Evolutionary conservation across 2,888 invertebrate genomes (phyloP).

Genomic region (Hirtodrosophila cameraria): DNA sequence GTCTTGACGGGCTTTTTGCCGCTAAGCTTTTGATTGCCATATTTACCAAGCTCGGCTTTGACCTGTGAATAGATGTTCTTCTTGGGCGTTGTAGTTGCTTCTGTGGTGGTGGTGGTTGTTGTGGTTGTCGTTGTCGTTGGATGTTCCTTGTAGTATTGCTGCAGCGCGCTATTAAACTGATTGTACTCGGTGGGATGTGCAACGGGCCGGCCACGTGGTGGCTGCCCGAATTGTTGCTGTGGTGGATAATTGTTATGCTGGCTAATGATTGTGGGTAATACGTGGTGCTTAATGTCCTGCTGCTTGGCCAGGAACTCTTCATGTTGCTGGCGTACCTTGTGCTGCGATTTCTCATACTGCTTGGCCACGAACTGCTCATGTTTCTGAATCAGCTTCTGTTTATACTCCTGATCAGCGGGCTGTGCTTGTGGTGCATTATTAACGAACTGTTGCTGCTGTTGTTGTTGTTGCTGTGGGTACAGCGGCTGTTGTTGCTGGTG

Average conservation of each 20-base stretch:
- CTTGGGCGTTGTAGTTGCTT: conserved; percentile 85
- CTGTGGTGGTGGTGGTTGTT: conserved; percentile 86
- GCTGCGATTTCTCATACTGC: conserved; percentile 91
- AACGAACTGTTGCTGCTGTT: conserved; percentile 58
- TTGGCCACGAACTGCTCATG: conserved; percentile 91
- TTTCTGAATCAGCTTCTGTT: conserved; percentile 89
- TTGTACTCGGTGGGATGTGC: conserved; percentile 87
- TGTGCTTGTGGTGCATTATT: conserved; percentile 59
- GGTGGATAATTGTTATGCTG: conserved; percentile 80
- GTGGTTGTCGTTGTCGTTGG: conserved; percentile 89
- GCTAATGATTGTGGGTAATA: conserved; percentile 82
- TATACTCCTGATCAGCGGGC: conserved; percentile 87
- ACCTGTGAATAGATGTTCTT: conserved; percentile 87
- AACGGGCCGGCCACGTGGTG: conserved; percentile 83
- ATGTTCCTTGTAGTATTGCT: conserved; percentile 88
- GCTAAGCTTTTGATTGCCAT: conserved; percentile 64
- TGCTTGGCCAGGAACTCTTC: conserved; percentile 89
- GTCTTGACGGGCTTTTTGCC: conserved; percentile 85
- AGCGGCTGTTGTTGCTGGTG: conserved; percentile 57
- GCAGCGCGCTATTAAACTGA: conserved; percentile 88
- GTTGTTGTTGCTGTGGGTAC: conserved; percentile 48
- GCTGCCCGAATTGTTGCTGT: conserved; percentile 77
- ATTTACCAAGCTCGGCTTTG: conserved; percentile 85
- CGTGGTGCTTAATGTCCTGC: conserved; percentile 86
- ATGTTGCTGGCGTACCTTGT: conserved; percentile 90